Evolutionary conservation across 2,888 invertebrate genomes (phyloP).

Genomic region (Agrotis segetum): DNA sequence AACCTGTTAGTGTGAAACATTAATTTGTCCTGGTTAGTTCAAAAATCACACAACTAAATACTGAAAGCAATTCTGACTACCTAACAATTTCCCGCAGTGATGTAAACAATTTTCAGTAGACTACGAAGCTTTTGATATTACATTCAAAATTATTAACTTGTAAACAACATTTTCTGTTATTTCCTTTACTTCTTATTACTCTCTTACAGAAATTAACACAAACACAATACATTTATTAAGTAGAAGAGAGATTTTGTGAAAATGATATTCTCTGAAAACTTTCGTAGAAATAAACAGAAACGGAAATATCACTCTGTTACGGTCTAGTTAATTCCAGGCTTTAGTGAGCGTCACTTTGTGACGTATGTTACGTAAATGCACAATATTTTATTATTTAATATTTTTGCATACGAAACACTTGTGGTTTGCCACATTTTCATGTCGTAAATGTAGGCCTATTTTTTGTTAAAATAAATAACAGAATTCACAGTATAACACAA

Average conservation of each 20-base stretch:
- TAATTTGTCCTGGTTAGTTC: too few relatives aligned
- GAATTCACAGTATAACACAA: too few relatives aligned
- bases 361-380: slow-evolving; percentile 31
- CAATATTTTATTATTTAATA: slow-evolving; percentile 15
- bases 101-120: background rate
- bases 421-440: background rate
- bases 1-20: too few relatives aligned
- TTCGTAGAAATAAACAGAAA: slow-evolving; percentile 33
- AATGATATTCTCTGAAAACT: slow-evolving; percentile 29
- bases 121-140: background rate
- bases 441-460: too few relatives aligned
- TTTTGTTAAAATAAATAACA: too few relatives aligned
- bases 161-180: slow-evolving; percentile 9
- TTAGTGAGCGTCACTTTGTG: slow-evolving; percentile 46
- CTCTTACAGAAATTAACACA: slow-evolving; percentile 23
- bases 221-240: slow-evolving; percentile 24
- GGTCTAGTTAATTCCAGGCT: slow-evolving; percentile 42
- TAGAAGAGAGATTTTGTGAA: slow-evolving; percentile 20
- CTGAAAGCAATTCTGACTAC: background rate
- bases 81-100: background rate
- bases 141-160: slow-evolving; percentile 9
- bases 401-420: slow-evolving; percentile 21
- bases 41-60: background rate
- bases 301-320: slow-evolving; percentile 41
- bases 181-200: slow-evolving; percentile 4